Evolutionary conservation across 2,888 invertebrate species (phyloP), one percentile per base, ranked within the genome.

Genomic region (Napeogenes sylphis): DNA sequence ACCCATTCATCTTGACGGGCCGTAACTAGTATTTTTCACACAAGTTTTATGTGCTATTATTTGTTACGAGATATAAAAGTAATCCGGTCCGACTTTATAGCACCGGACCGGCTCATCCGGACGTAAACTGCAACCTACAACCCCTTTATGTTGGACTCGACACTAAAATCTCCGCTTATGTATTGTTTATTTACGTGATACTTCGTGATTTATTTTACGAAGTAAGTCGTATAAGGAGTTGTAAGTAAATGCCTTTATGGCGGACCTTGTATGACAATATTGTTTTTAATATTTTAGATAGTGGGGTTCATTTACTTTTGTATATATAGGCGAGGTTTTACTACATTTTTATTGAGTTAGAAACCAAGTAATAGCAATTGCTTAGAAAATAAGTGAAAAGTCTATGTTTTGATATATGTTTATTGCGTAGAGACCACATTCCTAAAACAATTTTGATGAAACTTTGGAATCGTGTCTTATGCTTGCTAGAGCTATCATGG

Each of bases 31-130:
- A 85, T 89, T 90, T 90, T 90, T 90, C 90, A 84, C 88, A 82
- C 84, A 86, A 87, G 84, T 91, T 91, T 91, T 91, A 91, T 90
- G 88, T 78, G 85, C 89, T 87, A 91, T 91, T 90, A 91, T 91
- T 91, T 87, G 88, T 85, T 85, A 84, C 81, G 83, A 81, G 83
- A 80, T 84, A 89, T 91, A 90, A 91, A 90, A 86, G 84, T 85
- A 81, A 84, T 85, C 85, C 85, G 68, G 80, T 72, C 75, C 77
- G 75, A 79, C 83, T 87, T 88, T 89, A 89, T 78, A 66, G 72
- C 71, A 58, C 72, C 78, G 68, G 70, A 74, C 83, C 77, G 81
- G 76, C 80, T 80, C 81, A 81, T 84, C 80, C 78, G 69, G 77
- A 68, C 69, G 63, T 83, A 80, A 82, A 85, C 75, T 68, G 54